Base-by-base conservation (phyloP, 2,113 vertebrate species). In the Urocitellus parryii region DNA sequence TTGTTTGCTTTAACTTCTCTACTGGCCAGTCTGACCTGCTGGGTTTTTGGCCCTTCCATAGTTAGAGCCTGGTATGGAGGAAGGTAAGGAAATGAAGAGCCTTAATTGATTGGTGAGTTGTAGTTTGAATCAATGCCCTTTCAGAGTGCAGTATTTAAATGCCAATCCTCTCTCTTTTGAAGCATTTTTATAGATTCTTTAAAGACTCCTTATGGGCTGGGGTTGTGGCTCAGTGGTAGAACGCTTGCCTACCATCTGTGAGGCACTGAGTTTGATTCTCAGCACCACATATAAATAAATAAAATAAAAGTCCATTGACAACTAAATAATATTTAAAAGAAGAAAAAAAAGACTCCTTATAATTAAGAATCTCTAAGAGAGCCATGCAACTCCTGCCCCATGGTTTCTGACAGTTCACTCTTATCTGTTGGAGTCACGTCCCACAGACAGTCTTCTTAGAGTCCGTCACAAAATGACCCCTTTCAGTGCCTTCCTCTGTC, bases 131-230 rank as follows among this genome's bases (percentile, higher is more conserved):
- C 22, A 34, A 12, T 32, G 39, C 24, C 74, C 32, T 91, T 80
- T 37, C n/a, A 32, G 32, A 14, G 34, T 16, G 51, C 20, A 90
- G 81, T 76, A 89, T 84, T 90, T 90, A 79, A 90, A 67, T 39
- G 5, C 61, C 37, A 58, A 7, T 80, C 61, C 22, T 92, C 25
- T 86, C 32, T 83, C 27, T 89, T 81, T 32, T 56, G 58, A 73
- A 81, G 76, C 25, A 63, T 78, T 90, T 91, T 83, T 94, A 82
- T n/a, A 58, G 32, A 61, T 42, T 78, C 56, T 88, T 73, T 29
- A 67, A 94, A 87, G 58, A 83, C 7, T 74, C 70, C 14, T 10
- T 24, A 24, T 5, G 45, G 45, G 45, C 45, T 45, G 45, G 45
- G 8, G 8, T 45, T 45, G 45, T 45, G 45, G 45, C 8, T 45